These are phyloP conservation scores for Serilophus lunatus DNA, from an alignment of 2,113 vertebrate genomes.

Conservation along the genomic window DNA sequence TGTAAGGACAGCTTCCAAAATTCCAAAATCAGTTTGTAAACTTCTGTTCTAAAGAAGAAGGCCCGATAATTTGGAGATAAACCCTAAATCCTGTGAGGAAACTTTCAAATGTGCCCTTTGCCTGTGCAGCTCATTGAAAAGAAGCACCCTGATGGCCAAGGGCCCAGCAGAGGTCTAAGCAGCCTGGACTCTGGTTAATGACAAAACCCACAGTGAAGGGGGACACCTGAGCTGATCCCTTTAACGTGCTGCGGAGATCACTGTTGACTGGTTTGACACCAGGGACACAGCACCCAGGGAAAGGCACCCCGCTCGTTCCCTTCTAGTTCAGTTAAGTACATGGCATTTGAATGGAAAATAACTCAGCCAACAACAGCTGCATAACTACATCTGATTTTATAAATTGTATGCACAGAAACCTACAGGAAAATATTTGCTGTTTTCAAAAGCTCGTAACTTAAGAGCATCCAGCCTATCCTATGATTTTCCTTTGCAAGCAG, in stretches of 20 bases:
- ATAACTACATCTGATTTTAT: background rate
- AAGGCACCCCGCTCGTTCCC: background rate
- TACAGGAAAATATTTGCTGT: background rate
- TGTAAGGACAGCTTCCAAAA: background rate
- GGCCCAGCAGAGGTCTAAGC: background rate
- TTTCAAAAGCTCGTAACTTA: background rate
- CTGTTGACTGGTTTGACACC: background rate
- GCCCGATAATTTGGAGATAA: background rate
- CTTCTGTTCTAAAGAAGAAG: background rate
- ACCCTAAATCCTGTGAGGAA: background rate
- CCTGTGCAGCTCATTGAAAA: background rate
- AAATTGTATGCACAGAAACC: background rate
- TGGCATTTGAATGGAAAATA: background rate
- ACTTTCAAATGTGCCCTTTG: accelerated
- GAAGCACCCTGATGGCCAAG: background rate
- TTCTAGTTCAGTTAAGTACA: background rate
- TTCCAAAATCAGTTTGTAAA: background rate
- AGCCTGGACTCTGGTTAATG: accelerated
- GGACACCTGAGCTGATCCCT: background rate
- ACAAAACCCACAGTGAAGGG: background rate
- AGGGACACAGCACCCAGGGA: background rate
- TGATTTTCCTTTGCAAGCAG: background rate
- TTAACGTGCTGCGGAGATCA: accelerated
- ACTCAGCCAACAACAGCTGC: background rate
- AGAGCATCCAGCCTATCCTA: background rate